Base-by-base conservation (phyloP, 1,140 invertebrate genomes). In the Ceratoteleas bidentatus region DNA sequence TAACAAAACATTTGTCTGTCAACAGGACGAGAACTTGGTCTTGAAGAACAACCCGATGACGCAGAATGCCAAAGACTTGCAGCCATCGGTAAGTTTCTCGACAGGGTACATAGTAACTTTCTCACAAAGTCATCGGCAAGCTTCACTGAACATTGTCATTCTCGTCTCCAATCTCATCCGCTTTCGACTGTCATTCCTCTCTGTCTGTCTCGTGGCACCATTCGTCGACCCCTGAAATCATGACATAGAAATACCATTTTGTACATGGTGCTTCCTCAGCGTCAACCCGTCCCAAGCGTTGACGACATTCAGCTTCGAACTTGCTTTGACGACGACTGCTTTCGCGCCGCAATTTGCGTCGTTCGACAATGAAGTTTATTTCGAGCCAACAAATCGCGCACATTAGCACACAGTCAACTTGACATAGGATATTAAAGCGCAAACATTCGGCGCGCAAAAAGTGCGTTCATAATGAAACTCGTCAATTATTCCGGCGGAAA, bases 171-270 rank as follows among this genome's bases (percentile, higher is more conserved):
- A 65, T 56, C 43, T 76, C 61, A 16, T 62, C 38, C 62, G 57
- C 52, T 62, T 73, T 49, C 34, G 16, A 62, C 58, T 56, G 58
- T 73, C n/a, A 33, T 68, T 77, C 66, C 49, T 68, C 49, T 61
- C 56, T 65, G 68, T 72, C 69, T 77, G 13, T 53, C 60, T 60
- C 11, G 52, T 57, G 36, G 10, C 56, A 14, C 73, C 62, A 61
- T 72, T 65, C 65, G 52, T 64, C 62, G 52, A 65, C 60, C 70
- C 15, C n/a, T n/a, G n/a, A n/a, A n/a, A 14, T 73, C 62, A 68
- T 72, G 70, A 62, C 50, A 61, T 50, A 56, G 50, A n/a, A n/a
- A n/a, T n/a, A n/a, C 40, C 57, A 74, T 56, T 49, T 38, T 40
- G 11, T 50, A 52, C 50, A 49, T 72, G 57, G 47, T 50, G 73